Evolutionary conservation across 1,140 invertebrate species (phyloP), one percentile per base, ranked within the genome.

Genomic region (Lepidurus packardi): DNA sequence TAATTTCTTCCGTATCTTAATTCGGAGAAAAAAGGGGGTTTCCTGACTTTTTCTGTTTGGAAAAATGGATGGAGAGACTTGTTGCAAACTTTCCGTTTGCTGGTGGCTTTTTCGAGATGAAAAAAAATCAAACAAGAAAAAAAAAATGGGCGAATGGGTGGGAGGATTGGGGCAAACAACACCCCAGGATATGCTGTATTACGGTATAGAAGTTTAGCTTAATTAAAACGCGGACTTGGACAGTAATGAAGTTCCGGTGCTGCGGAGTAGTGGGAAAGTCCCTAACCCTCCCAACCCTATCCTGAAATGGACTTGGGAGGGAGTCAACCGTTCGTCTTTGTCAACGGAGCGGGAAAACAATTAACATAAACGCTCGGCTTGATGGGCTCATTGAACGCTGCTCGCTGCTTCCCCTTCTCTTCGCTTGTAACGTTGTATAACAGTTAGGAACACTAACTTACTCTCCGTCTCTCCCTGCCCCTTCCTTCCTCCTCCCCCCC

Each of bases 281-380:
- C 16, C 16, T 9, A 65, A 21, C 16, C 53, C 53, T 16, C 13
- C 13, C 53, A 16, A 65, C 7, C 53, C 53, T 16, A 1, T 16
- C 53, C 53, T 65, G 13, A 16, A 65, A 65, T 65, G 53, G 53
- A 65, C 53, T 13, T 65, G 53, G 53, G 53, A 65, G 53, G 53
- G 53, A 65, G 53, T 65, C 53, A 65, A 65, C 53, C 53, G 53
- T 65, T 65, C 53, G 53, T 65, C 53, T 65, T 65, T 65, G 53
- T 65, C 53, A 65, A 65, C 53, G 53, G 53, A 65, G 53, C 53
- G 53, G 53, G 53, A 65, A 65, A 65, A 65, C 53, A 65, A 65
- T 65, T 65, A 65, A 65, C 53, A 65, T 65, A 65, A 65, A 65
- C 53, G 53, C 53, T 65, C 53, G 53, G 53, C 53, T 65, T 65